Evolutionary conservation across 1,140 invertebrate genomes (phyloP).

Genomic region (Mya arenaria): DNA sequence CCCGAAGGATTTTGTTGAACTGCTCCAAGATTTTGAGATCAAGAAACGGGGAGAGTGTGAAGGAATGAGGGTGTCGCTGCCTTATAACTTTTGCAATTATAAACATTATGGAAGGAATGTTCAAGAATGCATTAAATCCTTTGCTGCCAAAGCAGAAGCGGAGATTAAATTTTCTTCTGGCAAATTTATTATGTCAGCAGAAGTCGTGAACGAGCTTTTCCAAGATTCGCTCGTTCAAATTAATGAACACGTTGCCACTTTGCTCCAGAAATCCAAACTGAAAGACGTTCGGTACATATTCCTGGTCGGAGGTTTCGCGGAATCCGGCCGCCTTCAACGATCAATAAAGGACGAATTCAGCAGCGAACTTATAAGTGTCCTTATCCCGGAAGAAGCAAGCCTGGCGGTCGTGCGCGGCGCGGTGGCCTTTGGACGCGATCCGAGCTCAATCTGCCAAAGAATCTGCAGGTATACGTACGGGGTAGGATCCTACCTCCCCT

Average conservation of each 20-base stretch:
- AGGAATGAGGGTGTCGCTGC: conserved; percentile 74
- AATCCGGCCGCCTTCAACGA: conserved; percentile 83
- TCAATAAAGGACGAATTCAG: conserved; percentile 82
- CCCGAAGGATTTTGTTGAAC: conserved; percentile 77
- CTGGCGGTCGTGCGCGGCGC: conserved; percentile 81
- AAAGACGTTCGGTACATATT: conserved; percentile 83
- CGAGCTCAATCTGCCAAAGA: conserved; percentile 83
- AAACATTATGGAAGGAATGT: conserved; percentile 70
- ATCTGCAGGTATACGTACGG: conserved; percentile 85
- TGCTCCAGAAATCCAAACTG: conserved; percentile 71
- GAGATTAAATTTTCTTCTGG: conserved; percentile 76
- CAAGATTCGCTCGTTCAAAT: conserved; percentile 73
- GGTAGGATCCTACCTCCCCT: conserved; percentile 84
- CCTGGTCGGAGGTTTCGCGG: conserved; percentile 85
- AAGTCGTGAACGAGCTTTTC: conserved; percentile 72
- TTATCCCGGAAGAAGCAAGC: conserved; percentile 83
- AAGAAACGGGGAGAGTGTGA: conserved; percentile 78
- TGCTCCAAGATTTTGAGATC: conserved; percentile 79
- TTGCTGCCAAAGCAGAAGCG: conserved; percentile 58
- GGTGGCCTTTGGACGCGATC: conserved; percentile 84
- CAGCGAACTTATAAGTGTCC: conserved; percentile 81
- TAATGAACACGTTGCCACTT: conserved; percentile 71
- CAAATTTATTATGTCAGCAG: conserved; percentile 73
- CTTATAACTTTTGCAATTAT: conserved; percentile 78
- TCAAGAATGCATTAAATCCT: conserved; percentile 74